Evolutionary conservation across 2,888 invertebrate species (phyloP).

Genomic region (Gasteruption jaculator): DNA sequence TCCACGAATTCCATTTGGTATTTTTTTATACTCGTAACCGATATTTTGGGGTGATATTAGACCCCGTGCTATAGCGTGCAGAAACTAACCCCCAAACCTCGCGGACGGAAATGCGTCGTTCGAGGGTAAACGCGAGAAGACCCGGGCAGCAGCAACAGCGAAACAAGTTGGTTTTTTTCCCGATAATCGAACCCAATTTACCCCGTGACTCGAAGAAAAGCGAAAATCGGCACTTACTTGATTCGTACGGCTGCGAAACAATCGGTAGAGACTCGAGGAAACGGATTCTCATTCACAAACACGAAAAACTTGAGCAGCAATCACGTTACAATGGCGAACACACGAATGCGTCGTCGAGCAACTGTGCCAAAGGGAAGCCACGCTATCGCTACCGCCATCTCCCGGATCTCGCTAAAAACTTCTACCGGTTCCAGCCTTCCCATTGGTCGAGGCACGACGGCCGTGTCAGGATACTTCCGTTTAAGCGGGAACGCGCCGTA

Average conservation of each 20-base stretch:
- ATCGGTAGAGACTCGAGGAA: slow-evolving; percentile 25
- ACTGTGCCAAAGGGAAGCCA: no score
- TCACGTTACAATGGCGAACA: slow-evolving; percentile 43
- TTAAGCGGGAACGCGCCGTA: slow-evolving; percentile 30
- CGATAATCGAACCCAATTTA: no score
- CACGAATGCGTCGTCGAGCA: slow-evolving; percentile 31
- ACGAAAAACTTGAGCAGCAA: slow-evolving; percentile 35
- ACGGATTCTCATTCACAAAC: slow-evolving; percentile 38
- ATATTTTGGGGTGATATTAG: no score
- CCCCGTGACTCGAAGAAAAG: no score
- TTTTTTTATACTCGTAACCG: no score
- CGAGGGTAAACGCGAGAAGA: slow-evolving; percentile 1
- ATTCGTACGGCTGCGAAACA: slow-evolving; percentile 8
- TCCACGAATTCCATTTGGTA: no score
- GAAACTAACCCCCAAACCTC: slow-evolving; percentile 36
- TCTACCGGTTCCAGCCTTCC: slow-evolving; percentile 1
- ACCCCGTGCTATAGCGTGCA: no score
- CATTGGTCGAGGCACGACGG: slow-evolving; percentile 18
- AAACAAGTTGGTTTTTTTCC: no score
- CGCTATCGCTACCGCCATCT: slow-evolving; percentile 30
- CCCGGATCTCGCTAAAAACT: slow-evolving; percentile 14
- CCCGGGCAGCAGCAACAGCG: no score
- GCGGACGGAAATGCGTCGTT: slow-evolving; percentile 15
- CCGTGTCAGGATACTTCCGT: slow-evolving; percentile 17
- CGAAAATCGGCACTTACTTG: slow-evolving; percentile 26